Evolutionary conservation across 2,113 vertebrate species (phyloP).

Genomic region (Apeltes quadracus): DNA sequence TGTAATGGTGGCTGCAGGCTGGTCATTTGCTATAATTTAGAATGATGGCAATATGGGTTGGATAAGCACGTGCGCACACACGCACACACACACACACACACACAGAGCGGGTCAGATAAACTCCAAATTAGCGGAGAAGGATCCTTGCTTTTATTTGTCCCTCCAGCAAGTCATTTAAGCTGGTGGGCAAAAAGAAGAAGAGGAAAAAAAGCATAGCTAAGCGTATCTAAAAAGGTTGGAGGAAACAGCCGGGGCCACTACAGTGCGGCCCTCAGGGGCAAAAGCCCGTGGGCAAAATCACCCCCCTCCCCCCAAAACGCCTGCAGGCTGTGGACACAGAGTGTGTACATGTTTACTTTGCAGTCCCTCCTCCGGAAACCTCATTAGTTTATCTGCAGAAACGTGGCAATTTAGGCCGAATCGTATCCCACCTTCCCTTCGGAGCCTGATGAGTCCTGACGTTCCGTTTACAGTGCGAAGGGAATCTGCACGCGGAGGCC

Average conservation of each 20-base stretch:
- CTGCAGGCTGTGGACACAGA: constrained; percentile 58
- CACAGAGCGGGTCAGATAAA: constrained; percentile 72
- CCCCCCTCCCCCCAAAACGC: constrained; percentile 47
- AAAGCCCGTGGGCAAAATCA: constrained; percentile 48
- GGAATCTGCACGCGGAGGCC: constrained; percentile 43
- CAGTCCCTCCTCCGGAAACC: constrained; percentile 45
- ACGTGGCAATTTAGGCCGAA: constrained; percentile 58
- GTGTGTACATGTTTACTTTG: constrained; percentile 33
- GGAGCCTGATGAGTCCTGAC: constrained; percentile 65
- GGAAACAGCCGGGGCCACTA: constrained; percentile 53
- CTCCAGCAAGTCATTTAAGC: constrained; percentile 71
- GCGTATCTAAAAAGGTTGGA: constrained; percentile 52
- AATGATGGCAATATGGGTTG: constrained; percentile 72
- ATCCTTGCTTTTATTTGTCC: constrained; percentile 71
- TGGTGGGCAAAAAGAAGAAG: neutral
- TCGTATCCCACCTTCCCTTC: constrained; percentile 39
- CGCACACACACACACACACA: constrained; percentile 27
- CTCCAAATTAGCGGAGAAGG: constrained; percentile 70
- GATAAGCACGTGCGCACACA: constrained; percentile 47
- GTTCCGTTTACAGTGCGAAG: constrained; percentile 22
- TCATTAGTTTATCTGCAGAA: constrained; percentile 57
- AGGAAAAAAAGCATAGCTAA: constrained; percentile 23
- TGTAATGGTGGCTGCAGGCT: constrained; percentile 75
- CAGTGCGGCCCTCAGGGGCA: constrained; percentile 55
- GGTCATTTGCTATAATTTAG: constrained; percentile 78